These are phyloP conservation scores for Tupiocoris notatus DNA, from an alignment of 2,888 invertebrate genomes.

Conservation along the genomic window DNA sequence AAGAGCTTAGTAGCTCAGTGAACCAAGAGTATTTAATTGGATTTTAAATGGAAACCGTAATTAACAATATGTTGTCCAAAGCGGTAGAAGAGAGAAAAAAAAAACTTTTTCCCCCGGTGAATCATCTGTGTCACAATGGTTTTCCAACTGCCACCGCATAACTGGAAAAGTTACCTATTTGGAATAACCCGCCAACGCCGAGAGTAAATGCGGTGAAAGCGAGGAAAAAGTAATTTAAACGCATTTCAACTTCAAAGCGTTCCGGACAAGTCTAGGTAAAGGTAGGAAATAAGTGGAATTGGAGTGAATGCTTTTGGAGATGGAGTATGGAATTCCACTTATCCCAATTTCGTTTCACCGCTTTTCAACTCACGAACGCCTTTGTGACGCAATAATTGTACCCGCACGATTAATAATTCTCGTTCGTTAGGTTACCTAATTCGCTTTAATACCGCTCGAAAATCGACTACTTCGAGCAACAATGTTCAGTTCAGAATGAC, in stretches of 20 bases:
- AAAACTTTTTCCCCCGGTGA: slow-evolving; percentile 17
- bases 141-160: slow-evolving; percentile 6
- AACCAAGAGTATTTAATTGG: slow-evolving; percentile 39
- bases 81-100: neutral
- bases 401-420: too few relatives aligned
- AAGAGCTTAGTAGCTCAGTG: slow-evolving; percentile 21
- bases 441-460: too few relatives aligned
- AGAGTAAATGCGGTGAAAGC: slow-evolving; percentile 9
- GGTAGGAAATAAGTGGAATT: neutral
- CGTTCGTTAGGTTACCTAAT: too few relatives aligned
- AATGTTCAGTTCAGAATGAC: neutral
- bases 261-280: neutral
- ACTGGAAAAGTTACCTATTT: neutral
- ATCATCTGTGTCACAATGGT: slow-evolving; percentile 12
- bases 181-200: neutral
- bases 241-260: slow-evolving; percentile 29
- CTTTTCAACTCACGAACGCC: too few relatives aligned
- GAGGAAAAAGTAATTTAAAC: slow-evolving; percentile 25
- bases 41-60: slow-evolving; percentile 37
- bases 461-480: neutral
- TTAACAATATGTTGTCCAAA: slow-evolving; percentile 36
- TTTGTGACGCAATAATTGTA: too few relatives aligned
- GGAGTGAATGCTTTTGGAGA: neutral
- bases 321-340: neutral
- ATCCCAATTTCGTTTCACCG: neutral